Evolutionary conservation across 2,888 invertebrate species (phyloP).

Genomic region (Mycogona germanica): DNA sequence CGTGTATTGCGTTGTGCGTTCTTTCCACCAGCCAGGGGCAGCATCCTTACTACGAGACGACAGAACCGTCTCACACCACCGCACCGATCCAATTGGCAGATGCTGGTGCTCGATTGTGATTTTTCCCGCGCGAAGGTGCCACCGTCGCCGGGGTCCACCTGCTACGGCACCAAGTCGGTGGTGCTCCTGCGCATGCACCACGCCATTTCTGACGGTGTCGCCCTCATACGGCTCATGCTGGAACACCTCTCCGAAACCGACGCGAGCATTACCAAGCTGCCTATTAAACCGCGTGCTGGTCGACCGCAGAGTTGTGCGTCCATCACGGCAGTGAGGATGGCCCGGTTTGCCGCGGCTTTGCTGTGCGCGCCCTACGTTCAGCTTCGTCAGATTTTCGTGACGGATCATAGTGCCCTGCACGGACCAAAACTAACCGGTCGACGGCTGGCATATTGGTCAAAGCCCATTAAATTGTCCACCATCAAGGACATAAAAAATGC

Average conservation of each 20-base stretch:
- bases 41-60: too few species aligned
- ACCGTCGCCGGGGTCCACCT: too few species aligned
- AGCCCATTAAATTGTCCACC: not conserved
- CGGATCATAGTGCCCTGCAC: slow-evolving; percentile 1
- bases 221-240: slow-evolving; percentile 1
- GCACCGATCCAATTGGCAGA: not conserved
- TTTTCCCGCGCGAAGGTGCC: too few species aligned
- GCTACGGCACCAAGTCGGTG: not conserved
- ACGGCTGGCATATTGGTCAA: not conserved
- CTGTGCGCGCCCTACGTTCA: slow-evolving; percentile 4
- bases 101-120: too few species aligned
- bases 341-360: not conserved
- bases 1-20: too few species aligned
- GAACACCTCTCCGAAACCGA: slow-evolving; percentile 6
- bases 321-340: not conserved
- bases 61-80: too few species aligned
- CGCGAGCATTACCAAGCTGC: not conserved
- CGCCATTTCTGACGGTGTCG: slow-evolving; percentile 5
- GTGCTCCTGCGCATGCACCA: slow-evolving; percentile 6
- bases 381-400: not conserved
- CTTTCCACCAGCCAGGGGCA: too few species aligned
- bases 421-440: slow-evolving; percentile 2
- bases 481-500: slow-evolving; percentile 11
- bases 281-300: too few species aligned
- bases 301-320: not conserved